Evolutionary conservation across 2,797 vertebrate genomes (phyloP).

Genomic region (Enoplosus armatus): DNA sequence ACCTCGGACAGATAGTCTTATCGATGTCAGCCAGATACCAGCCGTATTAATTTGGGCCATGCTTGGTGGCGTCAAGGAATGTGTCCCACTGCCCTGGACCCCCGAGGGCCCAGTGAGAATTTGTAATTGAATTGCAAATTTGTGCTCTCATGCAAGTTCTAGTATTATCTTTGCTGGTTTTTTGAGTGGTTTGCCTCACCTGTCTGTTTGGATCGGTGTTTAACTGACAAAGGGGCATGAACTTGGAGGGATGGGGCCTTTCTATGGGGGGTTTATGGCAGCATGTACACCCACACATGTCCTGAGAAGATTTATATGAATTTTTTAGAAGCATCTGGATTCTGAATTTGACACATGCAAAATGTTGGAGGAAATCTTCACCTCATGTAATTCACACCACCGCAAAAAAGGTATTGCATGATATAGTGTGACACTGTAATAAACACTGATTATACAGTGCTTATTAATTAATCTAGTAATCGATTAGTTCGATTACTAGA

Average conservation of each 20-base stretch:
- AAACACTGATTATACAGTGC: too few relatives aligned
- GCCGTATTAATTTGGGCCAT: constrained; percentile 25
- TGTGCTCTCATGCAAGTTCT: constrained; percentile 40
- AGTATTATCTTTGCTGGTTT: constrained; percentile 34
- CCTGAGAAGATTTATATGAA: background rate
- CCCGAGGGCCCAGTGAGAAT: background rate
- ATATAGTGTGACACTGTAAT: too few relatives aligned
- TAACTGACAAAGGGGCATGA: constrained; percentile 3
- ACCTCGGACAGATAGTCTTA: constrained; percentile 58
- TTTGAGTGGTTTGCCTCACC: constrained; percentile 34
- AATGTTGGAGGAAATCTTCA: background rate
- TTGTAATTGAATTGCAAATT: constrained; percentile 52
- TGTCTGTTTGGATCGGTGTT: constrained; percentile 40
- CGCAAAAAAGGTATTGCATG: background rate
- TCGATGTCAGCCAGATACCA: constrained; percentile 51
- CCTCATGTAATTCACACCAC: background rate
- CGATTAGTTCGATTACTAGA: too few relatives aligned
- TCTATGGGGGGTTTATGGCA: background rate
- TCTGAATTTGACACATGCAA: background rate
- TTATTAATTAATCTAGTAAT: too few relatives aligned
- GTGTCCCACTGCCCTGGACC: constrained; percentile 11
- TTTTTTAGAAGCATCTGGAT: background rate
- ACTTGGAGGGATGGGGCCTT: background rate
- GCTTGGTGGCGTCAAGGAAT: constrained; percentile 25
- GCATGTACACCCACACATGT: background rate